Evolutionary conservation across 2,888 invertebrate genomes (phyloP).

Genomic region (Lumbricus terrestris): DNA sequence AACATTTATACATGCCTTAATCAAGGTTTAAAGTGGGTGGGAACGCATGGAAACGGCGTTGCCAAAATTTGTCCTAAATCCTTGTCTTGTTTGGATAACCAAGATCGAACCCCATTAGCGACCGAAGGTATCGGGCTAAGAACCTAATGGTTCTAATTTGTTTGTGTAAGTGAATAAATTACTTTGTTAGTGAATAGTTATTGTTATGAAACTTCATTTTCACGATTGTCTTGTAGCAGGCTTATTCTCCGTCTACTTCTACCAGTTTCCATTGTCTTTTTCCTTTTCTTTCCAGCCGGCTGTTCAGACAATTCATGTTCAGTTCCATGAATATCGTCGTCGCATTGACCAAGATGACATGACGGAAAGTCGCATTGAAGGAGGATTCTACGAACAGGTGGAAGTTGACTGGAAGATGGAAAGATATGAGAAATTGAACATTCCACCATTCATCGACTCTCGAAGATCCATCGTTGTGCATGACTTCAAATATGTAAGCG

Average conservation of each 20-base stretch:
- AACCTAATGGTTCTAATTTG: background rate
- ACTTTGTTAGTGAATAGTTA: background rate
- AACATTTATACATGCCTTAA: too few relatives aligned
- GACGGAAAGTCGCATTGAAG: slow-evolving; percentile 3
- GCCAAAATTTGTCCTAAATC: too few relatives aligned
- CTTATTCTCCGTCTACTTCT: background rate
- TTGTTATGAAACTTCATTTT: background rate
- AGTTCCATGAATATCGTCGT: slow-evolving; percentile 5
- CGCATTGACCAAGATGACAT: background rate
- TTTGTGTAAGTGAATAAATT: background rate
- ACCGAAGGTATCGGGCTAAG: too few relatives aligned
- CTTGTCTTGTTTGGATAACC: too few relatives aligned
- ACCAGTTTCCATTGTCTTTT: background rate
- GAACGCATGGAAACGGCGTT: too few relatives aligned
- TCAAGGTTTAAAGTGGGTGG: too few relatives aligned
- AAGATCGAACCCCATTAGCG: too few relatives aligned
- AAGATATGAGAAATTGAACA: background rate
- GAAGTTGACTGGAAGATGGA: slow-evolving; percentile 6
- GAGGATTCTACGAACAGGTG: background rate
- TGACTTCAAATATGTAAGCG: background rate
- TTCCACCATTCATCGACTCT: background rate
- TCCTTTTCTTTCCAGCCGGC: background rate
- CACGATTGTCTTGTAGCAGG: background rate
- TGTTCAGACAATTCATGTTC: background rate
- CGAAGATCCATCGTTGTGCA: background rate